These are phyloP conservation scores for Trogon melanurus DNA, from an alignment of 2,113 vertebrate species.

Conservation along the genomic window DNA sequence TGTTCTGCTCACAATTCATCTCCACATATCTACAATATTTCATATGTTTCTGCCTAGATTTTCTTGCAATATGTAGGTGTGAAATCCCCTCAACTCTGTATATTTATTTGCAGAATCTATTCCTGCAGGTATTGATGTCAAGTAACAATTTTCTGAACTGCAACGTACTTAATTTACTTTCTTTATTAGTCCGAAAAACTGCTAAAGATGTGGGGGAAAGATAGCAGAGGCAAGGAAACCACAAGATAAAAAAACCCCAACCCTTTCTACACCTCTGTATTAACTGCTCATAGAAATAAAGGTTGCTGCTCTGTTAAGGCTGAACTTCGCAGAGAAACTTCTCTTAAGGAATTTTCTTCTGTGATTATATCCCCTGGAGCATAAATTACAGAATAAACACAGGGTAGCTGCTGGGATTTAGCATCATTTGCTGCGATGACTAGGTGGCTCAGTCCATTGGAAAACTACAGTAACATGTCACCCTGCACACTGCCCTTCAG, in stretches of 20 bases:
- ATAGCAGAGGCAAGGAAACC: neutral
- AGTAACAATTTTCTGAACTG: neutral
- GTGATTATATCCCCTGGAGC: slow-evolving; percentile 25
- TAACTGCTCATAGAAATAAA: neutral
- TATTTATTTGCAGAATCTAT: neutral
- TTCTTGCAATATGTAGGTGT: rapidly evolving
- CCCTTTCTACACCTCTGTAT: neutral
- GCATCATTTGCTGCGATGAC: slow-evolving; percentile 23
- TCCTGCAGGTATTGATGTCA: neutral
- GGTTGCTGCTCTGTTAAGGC: neutral
- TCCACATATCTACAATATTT: neutral
- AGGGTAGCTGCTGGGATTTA: slow-evolving; percentile 15
- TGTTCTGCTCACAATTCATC: neutral
- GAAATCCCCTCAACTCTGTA: neutral
- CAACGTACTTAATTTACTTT: neutral
- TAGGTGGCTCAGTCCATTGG: slow-evolving; percentile 25
- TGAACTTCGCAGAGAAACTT: neutral
- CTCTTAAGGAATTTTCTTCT: slow-evolving; percentile 26
- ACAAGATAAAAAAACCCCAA: neutral
- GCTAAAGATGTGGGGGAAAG: neutral
- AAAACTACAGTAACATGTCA: neutral
- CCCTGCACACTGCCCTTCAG: slow-evolving; percentile 2
- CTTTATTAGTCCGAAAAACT: neutral
- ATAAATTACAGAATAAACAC: slow-evolving; percentile 17
- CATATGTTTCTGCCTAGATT: neutral